Evolutionary conservation across 2,113 vertebrate genomes (phyloP).

Genomic region (Isichthys henryi): DNA sequence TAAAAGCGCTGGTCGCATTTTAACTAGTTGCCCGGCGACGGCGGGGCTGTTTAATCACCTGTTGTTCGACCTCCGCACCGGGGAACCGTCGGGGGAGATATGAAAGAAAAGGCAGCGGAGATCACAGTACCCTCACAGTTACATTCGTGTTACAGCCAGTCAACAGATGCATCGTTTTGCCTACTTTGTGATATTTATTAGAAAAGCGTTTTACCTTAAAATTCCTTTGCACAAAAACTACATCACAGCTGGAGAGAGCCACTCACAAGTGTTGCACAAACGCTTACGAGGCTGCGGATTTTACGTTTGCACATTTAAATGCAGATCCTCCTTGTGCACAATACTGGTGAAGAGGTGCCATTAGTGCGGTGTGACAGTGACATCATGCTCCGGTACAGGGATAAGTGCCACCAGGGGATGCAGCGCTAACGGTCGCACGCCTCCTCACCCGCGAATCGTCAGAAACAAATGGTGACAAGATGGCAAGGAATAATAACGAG

Average conservation of each 20-base stretch:
- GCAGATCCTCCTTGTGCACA: not conserved
- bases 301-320: not conserved
- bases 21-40: slow-evolving; percentile 22
- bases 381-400: not conserved
- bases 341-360: not conserved
- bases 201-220: not conserved
- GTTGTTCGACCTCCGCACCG: slow-evolving; percentile 17
- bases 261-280: not conserved
- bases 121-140: not conserved
- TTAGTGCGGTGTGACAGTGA: not conserved
- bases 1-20: slow-evolving; percentile 6
- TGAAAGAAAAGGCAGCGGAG: not conserved
- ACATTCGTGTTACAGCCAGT: not conserved
- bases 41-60: slow-evolving; percentile 18
- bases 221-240: not conserved
- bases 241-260: not conserved
- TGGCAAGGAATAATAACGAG: not conserved
- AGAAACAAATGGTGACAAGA: not conserved
- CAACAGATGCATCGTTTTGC: not conserved
- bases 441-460: not conserved
- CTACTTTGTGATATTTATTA: not conserved
- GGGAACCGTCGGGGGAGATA: not conserved
- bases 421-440: not conserved
- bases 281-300: not conserved
- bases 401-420: not conserved